These are phyloP conservation scores for Ostrea denselamellosa DNA, from an alignment of 1,140 invertebrate species.

Conservation along the genomic window DNA sequence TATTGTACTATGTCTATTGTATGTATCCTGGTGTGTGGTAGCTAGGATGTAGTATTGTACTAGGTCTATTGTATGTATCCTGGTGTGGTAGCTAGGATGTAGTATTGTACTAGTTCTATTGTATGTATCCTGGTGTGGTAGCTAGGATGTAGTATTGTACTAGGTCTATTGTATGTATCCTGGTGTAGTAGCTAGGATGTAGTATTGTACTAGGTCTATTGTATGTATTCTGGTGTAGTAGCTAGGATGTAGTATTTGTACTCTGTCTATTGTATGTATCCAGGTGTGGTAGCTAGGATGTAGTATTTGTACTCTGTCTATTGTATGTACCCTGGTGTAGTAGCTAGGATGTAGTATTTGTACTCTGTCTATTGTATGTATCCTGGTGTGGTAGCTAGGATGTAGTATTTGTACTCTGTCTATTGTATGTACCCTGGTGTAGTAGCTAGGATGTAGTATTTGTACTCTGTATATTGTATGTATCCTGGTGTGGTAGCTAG, in stretches of 20 bases:
- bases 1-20: constrained; percentile 83
- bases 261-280: constrained; percentile 80
- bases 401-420: constrained; percentile 82
- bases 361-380: constrained; percentile 83
- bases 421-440: constrained; percentile 88
- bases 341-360: constrained; percentile 86
- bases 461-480: constrained; percentile 84
- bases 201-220: constrained; percentile 84
- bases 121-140: constrained; percentile 88
- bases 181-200: constrained; percentile 89
- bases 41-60: constrained; percentile 87
- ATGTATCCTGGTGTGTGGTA: constrained; percentile 88
- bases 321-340: constrained; percentile 88
- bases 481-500: constrained; percentile 89
- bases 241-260: constrained; percentile 87
- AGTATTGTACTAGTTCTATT: constrained; percentile 84
- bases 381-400: constrained; percentile 90
- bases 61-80: too few species aligned
- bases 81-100: constrained; percentile 89
- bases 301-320: constrained; percentile 82
- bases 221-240: constrained; percentile 88
- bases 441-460: constrained; percentile 86
- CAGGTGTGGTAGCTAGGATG: constrained; percentile 90
- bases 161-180: too few species aligned
- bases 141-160: constrained; percentile 87